phyloP scores from a whole-genome alignment of 53 echinoderm and acorn worm species.

The Antedon mediterranea region DNA sequence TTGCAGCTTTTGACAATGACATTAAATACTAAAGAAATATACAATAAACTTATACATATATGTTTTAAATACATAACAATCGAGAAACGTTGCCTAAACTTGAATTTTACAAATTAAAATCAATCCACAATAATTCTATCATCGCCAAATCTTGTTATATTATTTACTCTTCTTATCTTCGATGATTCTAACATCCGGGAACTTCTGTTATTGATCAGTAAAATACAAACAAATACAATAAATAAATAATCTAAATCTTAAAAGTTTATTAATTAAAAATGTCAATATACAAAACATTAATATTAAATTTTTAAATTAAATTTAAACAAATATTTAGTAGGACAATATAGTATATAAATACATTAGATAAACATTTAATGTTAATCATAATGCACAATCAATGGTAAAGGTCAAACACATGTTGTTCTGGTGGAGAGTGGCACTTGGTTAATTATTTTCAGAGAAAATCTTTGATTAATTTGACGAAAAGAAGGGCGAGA shows the following conservation, averaged over 20 bases:
- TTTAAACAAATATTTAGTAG: background rate
- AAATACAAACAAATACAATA: no score
- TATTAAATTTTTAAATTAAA: background rate
- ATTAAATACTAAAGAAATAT: conserved; percentile 13
- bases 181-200: background rate
- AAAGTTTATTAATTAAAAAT: no score
- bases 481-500: no score
- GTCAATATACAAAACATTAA: no score
- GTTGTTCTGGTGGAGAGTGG: background rate
- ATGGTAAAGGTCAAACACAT: background rate
- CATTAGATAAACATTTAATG: no score
- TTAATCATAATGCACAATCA: background rate
- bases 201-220: no score
- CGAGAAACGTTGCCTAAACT: conserved; percentile 32
- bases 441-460: no score
- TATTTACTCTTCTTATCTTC: background rate
- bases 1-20: conserved; percentile 16
- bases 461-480: no score
- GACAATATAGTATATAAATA: no score
- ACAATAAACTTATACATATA: conserved; percentile 6
- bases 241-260: no score
- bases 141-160: background rate
- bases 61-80: background rate
- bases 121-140: background rate
- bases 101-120: conserved; percentile 54